Evolutionary conservation across 1,140 invertebrate species (phyloP).

Genomic region (Caenorhabditis remanei): DNA sequence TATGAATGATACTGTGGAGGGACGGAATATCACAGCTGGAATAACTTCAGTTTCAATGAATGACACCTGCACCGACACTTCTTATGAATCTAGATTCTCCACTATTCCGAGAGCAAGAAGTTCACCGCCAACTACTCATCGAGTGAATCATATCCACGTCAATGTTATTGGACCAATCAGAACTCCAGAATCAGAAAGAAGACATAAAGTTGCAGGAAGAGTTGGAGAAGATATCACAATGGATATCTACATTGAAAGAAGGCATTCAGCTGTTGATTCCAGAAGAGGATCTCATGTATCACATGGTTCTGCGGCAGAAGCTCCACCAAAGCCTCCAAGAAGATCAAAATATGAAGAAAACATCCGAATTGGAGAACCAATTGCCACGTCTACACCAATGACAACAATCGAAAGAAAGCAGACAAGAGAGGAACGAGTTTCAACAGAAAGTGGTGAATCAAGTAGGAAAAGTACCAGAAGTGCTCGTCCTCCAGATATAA

Average conservation of each 20-base stretch:
- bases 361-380: slow-evolving; percentile 33
- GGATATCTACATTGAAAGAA: slow-evolving; percentile 43
- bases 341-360: slow-evolving; percentile 41
- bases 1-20: slow-evolving; percentile 14
- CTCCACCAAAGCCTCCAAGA: slow-evolving; percentile 27
- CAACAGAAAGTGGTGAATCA: slow-evolving; percentile 43
- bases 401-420: slow-evolving; percentile 51
- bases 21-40: slow-evolving; percentile 4
- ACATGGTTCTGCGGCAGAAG: neutral
- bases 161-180: slow-evolving; percentile 35
- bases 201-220: slow-evolving; percentile 36
- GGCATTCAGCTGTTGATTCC: neutral
- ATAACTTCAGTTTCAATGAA: slow-evolving; percentile 47
- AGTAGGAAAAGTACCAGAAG: slow-evolving; percentile 39
- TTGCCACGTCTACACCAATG: slow-evolving; percentile 47
- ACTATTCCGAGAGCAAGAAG: slow-evolving; percentile 38
- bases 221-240: slow-evolving; percentile 39
- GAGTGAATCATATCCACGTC: slow-evolving; percentile 26
- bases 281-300: slow-evolving; percentile 17
- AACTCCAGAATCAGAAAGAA: slow-evolving; percentile 25
- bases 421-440: slow-evolving; percentile 34
- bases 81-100: slow-evolving; percentile 31
- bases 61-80: slow-evolving; percentile 27
- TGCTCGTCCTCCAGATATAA: slow-evolving; percentile 32
- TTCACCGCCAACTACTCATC: slow-evolving; percentile 9